Evolutionary conservation across 1,140 invertebrate genomes (phyloP), one percentile per base, ranked within the genome.

Genomic region (Leptestheria dahalacensis): DNA sequence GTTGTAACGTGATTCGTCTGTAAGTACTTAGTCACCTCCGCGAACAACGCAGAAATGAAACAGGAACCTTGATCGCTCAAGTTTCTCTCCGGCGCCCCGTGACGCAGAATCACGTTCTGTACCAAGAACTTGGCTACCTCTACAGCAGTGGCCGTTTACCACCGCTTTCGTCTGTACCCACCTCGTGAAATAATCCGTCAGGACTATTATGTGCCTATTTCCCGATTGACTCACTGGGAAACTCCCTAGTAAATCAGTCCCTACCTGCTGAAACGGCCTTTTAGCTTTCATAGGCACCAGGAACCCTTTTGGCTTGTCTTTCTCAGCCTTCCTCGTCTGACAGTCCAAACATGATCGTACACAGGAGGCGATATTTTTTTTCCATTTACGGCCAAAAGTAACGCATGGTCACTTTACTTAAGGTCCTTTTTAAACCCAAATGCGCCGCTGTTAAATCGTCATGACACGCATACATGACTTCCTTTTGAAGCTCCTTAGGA

Each of bases 101-200:
- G n/a, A n/a, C n/a, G n/a, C n/a, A n/a, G n/a, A n/a, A n/a, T n/a
- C n/a, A n/a, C n/a, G n/a, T n/a, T n/a, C n/a, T n/a, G n/a, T n/a
- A n/a, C n/a, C n/a, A n/a, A n/a, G n/a, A n/a, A n/a, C n/a, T n/a
- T 20, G 0, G 28, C 54, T 1, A 56, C 54, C 0, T 56, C 3
- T 56, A 10, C 21, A 41, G 25, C 46, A 4, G 28, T 23, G 10
- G 50, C 54, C 18, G 55, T 51, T n/a, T 6, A 64, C 64, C 15
- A 66, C 59, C 0, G 61, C 64, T 47, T 65, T 65, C 10, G 64
- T 65, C 57, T 68, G 63, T 3, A 26, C 46, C 60, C 63, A 71
- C 46, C 46, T 56, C 2, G 48, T 50, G 2, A 50, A n/a, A 24
- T 50, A 50, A 50, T 50, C 48, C 10, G 25, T 2, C 1, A 24